phyloP scores from a whole-genome alignment of 2,888 invertebrate species.

The Caenorhabditis sp. region DNA sequence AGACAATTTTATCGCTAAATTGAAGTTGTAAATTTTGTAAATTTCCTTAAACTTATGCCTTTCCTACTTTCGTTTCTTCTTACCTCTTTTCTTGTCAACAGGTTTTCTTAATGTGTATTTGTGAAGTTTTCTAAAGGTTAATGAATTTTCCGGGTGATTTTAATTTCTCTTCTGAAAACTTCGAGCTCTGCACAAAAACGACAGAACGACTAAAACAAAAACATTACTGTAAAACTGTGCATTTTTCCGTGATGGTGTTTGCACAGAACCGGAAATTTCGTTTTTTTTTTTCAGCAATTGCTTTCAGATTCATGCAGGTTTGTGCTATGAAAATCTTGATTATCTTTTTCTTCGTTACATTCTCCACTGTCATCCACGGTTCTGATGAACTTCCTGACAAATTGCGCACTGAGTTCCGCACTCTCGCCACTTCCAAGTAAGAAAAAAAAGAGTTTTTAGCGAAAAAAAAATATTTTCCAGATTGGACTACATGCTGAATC shows the following conservation, averaged over 20 bases:
- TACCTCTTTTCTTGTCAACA: slow-evolving; percentile 6
- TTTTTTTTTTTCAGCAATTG: background rate
- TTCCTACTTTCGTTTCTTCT: background rate
- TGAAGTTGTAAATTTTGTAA: slow-evolving; percentile 51
- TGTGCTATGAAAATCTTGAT: slow-evolving; percentile 25
- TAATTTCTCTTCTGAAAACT: background rate
- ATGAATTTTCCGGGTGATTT: background rate
- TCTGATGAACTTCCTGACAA: background rate
- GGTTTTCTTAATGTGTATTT: slow-evolving; percentile 23
- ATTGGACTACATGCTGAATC: slow-evolving; percentile 24
- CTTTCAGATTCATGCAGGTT: background rate
- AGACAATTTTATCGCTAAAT: slow-evolving; percentile 74
- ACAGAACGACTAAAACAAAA: background rate
- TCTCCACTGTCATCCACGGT: background rate
- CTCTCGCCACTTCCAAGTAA: slow-evolving; percentile 17
- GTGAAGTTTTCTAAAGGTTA: background rate
- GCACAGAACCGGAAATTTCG: background rate
- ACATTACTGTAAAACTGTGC: background rate
- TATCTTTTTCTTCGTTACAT: background rate
- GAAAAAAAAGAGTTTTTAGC: background rate
- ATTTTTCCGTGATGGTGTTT: background rate
- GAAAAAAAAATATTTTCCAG: slow-evolving; percentile 4
- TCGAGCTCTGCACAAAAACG: background rate
- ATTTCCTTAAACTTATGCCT: background rate
- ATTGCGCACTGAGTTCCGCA: slow-evolving; percentile 11